These are phyloP conservation scores for Dascyllus trimaculatus DNA, from an alignment of 2,113 vertebrate genomes.

Conservation along the genomic window DNA sequence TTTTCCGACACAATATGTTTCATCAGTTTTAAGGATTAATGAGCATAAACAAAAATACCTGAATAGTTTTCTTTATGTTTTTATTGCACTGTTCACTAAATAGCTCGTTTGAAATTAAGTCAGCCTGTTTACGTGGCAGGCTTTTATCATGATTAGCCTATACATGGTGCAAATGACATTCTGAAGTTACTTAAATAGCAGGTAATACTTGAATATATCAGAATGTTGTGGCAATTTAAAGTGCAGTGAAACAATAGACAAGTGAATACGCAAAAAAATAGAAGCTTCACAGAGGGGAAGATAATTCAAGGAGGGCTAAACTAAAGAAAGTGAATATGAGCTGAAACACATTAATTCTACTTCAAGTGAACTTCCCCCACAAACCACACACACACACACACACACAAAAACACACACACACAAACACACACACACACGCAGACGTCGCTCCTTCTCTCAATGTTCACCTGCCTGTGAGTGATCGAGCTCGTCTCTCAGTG, in stretches of 20 bases:
- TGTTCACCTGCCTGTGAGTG: slow-evolving; percentile 71
- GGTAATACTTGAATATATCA: slow-evolving; percentile 71
- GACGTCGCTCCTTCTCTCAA: slow-evolving; percentile 43
- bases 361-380: slow-evolving; percentile 40
- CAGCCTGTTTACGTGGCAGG: slow-evolving; percentile 14
- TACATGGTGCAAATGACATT: slow-evolving; percentile 35
- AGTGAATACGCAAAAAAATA: slow-evolving; percentile 1
- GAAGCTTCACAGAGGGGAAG: slow-evolving; percentile 4
- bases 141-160: slow-evolving; percentile 45
- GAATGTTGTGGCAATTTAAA: slow-evolving; percentile 44
- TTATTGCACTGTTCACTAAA: slow-evolving; percentile 23
- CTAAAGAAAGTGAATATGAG: slow-evolving; percentile 12
- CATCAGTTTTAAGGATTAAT: slow-evolving; percentile 8
- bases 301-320: slow-evolving; percentile 11
- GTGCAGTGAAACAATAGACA: slow-evolving; percentile 14
- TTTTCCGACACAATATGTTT: slow-evolving; percentile 14
- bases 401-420: slow-evolving; percentile 5
- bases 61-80: slow-evolving; percentile 2
- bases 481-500: slow-evolving; percentile 55
- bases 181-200: slow-evolving; percentile 50
- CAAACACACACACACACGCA: slow-evolving; percentile 15
- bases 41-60: slow-evolving; percentile 12
- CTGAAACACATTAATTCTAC: slow-evolving; percentile 55
- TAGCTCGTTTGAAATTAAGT: slow-evolving; percentile 39
- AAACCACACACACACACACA: slow-evolving; percentile 20